Conservation (phyloP, 92 coral and sea anemone species). For the Porites rus region DNA sequence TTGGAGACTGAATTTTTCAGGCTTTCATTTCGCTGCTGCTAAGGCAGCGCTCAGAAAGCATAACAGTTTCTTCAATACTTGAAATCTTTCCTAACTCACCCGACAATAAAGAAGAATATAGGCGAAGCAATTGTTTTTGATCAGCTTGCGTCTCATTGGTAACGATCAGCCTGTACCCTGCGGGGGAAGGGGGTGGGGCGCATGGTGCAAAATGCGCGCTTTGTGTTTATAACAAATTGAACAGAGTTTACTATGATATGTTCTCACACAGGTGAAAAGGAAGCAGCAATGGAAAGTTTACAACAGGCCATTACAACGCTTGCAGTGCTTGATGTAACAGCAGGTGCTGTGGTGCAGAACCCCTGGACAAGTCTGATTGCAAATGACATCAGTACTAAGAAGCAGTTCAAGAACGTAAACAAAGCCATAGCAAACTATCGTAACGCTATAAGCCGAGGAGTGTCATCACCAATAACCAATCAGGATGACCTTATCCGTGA, state of each 20-base stretch:
- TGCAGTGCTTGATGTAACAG: slow-evolving; percentile 45
- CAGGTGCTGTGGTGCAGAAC: slow-evolving; percentile 41
- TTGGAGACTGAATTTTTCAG: slow-evolving; percentile 12
- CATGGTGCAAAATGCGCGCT: slow-evolving; percentile 17
- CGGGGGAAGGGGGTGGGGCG: slow-evolving; percentile 6
- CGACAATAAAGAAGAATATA: slow-evolving; percentile 23
- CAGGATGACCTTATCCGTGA: slow-evolving; percentile 27
- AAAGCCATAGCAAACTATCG: slow-evolving; percentile 32
- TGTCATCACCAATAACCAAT: slow-evolving; percentile 28
- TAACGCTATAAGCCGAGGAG: slow-evolving; percentile 31
- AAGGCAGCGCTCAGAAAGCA: slow-evolving; percentile 19
- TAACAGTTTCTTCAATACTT: slow-evolving; percentile 21
- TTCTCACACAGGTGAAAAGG: slow-evolving; percentile 37
- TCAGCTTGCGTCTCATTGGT: slow-evolving; percentile 24
- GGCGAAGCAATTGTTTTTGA: slow-evolving; percentile 3
- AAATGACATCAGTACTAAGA: slow-evolving; percentile 22
- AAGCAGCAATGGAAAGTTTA: slow-evolving; percentile 46
- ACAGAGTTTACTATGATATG: slow-evolving; percentile 1
- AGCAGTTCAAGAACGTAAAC: slow-evolving; percentile 32
- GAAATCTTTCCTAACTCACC: slow-evolving; percentile 12
- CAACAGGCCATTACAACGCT: slow-evolving; percentile 42
- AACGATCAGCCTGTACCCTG: slow-evolving; percentile 17
- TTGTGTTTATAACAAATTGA: slow-evolving; percentile 19
- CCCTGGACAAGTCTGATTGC: slow-evolving; percentile 38
- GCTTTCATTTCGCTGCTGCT: slow-evolving; percentile 27